Conservation (phyloP, 2,797 vertebrate genomes). For the Euthynnus affinis region DNA sequence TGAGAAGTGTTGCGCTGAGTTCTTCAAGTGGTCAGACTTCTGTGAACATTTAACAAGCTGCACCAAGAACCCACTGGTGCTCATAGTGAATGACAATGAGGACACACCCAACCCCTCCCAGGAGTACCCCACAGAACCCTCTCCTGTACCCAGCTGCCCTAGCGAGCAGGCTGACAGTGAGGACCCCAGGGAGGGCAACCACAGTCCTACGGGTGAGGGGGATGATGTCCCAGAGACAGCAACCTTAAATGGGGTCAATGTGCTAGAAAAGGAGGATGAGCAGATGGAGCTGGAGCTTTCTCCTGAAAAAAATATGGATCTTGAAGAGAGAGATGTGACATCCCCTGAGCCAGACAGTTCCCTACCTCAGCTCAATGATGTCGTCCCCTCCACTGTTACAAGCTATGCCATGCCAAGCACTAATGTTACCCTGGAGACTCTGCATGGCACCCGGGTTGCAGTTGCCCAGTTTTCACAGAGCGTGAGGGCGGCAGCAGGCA, state of each 20-base stretch:
- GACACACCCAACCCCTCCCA: conserved; percentile 86
- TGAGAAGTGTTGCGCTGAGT: conserved; percentile 97
- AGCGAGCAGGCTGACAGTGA: conserved; percentile 93
- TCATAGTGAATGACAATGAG: conserved; percentile 97
- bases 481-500: conserved; percentile 80
- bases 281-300: conserved; percentile 95
- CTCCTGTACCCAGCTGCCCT: conserved; percentile 91
- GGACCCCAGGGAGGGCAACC: conserved; percentile 88
- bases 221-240: conserved; percentile 89
- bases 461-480: conserved; percentile 98
- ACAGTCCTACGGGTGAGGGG: conserved; percentile 82
- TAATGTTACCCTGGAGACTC: conserved; percentile 98
- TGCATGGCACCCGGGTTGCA: conserved; percentile 97
- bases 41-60: conserved; percentile 96
- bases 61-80: conserved; percentile 95
- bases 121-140: conserved; percentile 91
- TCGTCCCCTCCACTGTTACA: conserved; percentile 85
- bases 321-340: conserved; percentile 85
- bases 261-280: conserved; percentile 90
- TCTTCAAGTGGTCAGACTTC: conserved; percentile 99
- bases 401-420: conserved; percentile 96
- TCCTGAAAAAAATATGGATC: conserved; percentile 85
- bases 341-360: conserved; percentile 87
- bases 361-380: conserved; percentile 90
- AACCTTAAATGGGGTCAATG: conserved; percentile 73